Evolutionary conservation across 35 echinoderm and acorn worm genomes (phyloP), one percentile per base, ranked within the genome.

Genomic region (Ptychodera flava): DNA sequence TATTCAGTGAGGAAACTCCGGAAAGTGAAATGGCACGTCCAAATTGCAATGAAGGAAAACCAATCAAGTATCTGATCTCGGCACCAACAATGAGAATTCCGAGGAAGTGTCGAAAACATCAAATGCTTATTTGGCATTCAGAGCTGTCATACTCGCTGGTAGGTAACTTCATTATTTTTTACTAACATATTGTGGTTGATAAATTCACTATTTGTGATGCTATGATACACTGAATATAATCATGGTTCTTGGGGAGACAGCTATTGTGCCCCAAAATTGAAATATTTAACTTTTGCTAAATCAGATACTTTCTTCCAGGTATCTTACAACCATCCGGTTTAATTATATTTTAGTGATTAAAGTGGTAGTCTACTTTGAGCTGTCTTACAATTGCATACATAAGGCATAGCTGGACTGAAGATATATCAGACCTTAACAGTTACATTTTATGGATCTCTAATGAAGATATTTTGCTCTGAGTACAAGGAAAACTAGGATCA

Each of bases 11-110:
- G n/a, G n/a, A n/a, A n/a, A n/a, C n/a, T 31, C 89, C 89, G 6
- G 45, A 64, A 6, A 64, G 45, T 64, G 45, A 64, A 64, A 64
- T 93, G 95, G 92, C 86, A 89, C 31, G 87, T 81, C 6, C 45
- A 64, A 64, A 64, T 33, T 93, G 78, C 36, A 97, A 97, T 32
- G 91, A 97, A 89, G 95, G 92, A 31, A 93, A 86, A 28, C 91
- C 92, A 1, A 97, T 97, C 79, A 97, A 97, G 85, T 97, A 86
- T 79, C 90, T 97, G 75, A 97, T 97, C 88, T 97, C 95, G 85
- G 95, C 95, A 33, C 95, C 95, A 36, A 97, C 92, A 80, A 93
- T 93, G 92, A 79, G 92, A 53, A 87, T 97, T 36, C 95, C 95
- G 33, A 89, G 79, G 91, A 93, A 38, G 95, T 97, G n/a, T 93